Evolutionary conservation across 2,113 vertebrate genomes (phyloP).

Genomic region (Sterna hirundo): DNA sequence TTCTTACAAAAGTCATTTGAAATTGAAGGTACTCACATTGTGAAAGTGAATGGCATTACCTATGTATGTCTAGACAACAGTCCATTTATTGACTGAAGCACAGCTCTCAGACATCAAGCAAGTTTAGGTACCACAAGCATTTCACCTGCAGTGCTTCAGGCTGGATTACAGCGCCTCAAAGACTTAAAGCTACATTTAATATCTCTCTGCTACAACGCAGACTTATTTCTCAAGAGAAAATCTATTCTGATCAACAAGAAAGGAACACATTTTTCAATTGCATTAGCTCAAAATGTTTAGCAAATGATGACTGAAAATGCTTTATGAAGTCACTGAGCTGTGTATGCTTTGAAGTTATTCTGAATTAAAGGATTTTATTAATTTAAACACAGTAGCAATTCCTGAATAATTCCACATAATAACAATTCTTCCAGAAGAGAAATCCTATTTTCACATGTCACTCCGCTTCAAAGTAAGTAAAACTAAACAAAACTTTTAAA

Average conservation of each 20-base stretch:
- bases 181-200: not conserved
- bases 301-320: not conserved
- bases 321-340: not conserved
- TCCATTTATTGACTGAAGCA: not conserved
- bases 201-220: not conserved
- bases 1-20: not conserved
- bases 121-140: not conserved
- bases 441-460: not conserved
- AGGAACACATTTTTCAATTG: not conserved
- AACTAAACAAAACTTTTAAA: not conserved
- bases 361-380: not conserved
- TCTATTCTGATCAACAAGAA: not conserved
- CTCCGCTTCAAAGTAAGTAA: not conserved
- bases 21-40: not conserved
- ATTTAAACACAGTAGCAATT: not conserved
- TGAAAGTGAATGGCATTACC: not conserved
- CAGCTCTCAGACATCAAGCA: not conserved
- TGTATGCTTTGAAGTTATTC: not conserved
- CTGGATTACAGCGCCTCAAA: not conserved
- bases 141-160: not conserved
- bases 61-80: accelerated
- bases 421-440: not conserved
- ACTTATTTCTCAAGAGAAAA: not conserved
- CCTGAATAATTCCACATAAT: not conserved
- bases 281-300: not conserved